These are phyloP conservation scores for Caenorhabditis wallacei DNA, from an alignment of 2,888 invertebrate species.

Conservation along the genomic window DNA sequence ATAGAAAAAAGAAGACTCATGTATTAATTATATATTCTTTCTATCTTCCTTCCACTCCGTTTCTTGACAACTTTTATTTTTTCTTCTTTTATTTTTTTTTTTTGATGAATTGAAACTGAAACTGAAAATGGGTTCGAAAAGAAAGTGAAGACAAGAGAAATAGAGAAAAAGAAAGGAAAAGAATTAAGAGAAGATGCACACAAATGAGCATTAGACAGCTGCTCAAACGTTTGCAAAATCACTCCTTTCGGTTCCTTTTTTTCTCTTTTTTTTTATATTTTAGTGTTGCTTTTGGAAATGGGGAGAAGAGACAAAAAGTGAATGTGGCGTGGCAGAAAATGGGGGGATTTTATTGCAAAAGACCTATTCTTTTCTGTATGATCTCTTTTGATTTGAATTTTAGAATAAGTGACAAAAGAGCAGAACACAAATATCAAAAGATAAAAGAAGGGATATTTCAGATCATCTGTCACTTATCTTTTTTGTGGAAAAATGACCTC, in stretches of 20 bases:
- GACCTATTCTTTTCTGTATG: conserved; percentile 6
- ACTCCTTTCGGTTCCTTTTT: conserved; percentile 6
- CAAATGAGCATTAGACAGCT: conserved; percentile 48
- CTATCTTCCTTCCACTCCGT: conserved; percentile 4
- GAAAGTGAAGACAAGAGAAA: conserved; percentile 2
- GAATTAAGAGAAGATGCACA: conserved; percentile 29
- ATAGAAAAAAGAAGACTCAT: neutral
- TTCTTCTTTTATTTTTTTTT: neutral
- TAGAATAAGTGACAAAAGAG: neutral
- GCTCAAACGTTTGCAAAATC: conserved; percentile 54
- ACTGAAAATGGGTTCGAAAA: conserved; percentile 12
- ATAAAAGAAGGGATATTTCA: neutral
- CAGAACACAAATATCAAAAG: neutral
- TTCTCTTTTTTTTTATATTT: neutral
- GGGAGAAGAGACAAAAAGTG: conserved; percentile 10
- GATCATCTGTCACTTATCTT: conserved; percentile 12
- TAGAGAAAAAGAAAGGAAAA: conserved; percentile 34
- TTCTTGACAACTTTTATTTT: conserved; percentile 20
- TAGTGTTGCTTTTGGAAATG: conserved; percentile 8
- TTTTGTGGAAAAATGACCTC: conserved; percentile 1
- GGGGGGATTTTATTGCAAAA: conserved; percentile 35
- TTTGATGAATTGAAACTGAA: conserved; percentile 27
- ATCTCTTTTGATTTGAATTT: neutral
- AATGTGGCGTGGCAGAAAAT: conserved; percentile 22
- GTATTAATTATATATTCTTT: conserved; percentile 37